phyloP scores from a whole-genome alignment of 1,140 invertebrate species.

The Pseudomyrmex concolor region DNA sequence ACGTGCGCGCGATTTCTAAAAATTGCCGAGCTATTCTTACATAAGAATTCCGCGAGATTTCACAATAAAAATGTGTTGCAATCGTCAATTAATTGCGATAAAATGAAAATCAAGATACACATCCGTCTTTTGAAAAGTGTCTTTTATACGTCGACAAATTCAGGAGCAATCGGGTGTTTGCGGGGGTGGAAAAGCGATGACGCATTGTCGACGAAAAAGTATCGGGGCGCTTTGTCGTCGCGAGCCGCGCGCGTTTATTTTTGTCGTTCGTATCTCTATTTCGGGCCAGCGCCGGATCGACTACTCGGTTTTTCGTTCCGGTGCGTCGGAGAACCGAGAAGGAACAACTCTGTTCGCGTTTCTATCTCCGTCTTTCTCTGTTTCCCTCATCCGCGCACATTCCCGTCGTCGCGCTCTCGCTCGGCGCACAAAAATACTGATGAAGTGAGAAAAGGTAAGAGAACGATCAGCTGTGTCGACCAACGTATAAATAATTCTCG shows the following conservation, averaged over 20 bases:
- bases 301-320: slow-evolving; percentile 71
- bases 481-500: slow-evolving; percentile 73
- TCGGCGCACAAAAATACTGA: slow-evolving; percentile 65
- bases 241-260: slow-evolving; percentile 64
- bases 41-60: slow-evolving; percentile 12
- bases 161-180: neutral
- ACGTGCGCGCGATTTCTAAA: slow-evolving; percentile 46
- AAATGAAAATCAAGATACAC: too few relatives aligned
- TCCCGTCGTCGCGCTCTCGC: slow-evolving; percentile 12
- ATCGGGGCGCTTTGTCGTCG: slow-evolving; percentile 57
- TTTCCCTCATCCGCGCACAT: slow-evolving; percentile 3
- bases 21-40: slow-evolving; percentile 31
- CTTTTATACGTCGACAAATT: neutral
- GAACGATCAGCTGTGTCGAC: slow-evolving; percentile 72
- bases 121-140: neutral
- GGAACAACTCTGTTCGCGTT: neutral
- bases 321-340: neutral
- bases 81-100: neutral
- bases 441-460: slow-evolving; percentile 64
- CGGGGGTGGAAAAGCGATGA: neutral
- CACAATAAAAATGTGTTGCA: slow-evolving; percentile 8
- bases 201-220: slow-evolving; percentile 31
- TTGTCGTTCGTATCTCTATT: slow-evolving; percentile 61
- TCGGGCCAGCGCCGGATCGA: slow-evolving; percentile 60
- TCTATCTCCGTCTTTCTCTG: slow-evolving; percentile 4